These are phyloP conservation scores for Tetheella fluctuosa DNA, from an alignment of 2,888 invertebrate genomes.

Conservation along the genomic window DNA sequence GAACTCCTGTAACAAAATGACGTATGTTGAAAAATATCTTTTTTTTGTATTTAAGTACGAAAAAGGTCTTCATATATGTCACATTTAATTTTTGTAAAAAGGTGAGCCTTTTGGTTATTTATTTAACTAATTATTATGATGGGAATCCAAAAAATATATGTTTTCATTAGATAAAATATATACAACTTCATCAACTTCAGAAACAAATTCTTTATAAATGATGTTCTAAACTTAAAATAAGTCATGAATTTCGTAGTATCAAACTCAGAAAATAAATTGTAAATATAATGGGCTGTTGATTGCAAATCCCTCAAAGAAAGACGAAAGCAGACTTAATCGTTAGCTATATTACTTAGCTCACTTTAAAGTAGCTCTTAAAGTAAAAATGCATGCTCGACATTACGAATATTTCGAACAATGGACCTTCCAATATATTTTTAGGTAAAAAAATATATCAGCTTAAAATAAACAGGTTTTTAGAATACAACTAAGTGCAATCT, in stretches of 20 bases:
- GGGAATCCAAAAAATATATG: no score
- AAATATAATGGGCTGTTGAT: background rate
- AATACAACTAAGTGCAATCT: background rate
- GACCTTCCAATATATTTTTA: background rate
- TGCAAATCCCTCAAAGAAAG: background rate
- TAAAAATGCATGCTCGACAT: background rate
- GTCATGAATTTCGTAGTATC: background rate
- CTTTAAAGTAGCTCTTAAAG: background rate
- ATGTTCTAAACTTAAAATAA: background rate
- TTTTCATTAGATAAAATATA: no score
- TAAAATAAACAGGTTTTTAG: background rate
- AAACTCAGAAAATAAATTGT: background rate
- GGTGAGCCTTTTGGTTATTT: no score
- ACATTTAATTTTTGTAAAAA: no score
- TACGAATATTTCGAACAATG: background rate
- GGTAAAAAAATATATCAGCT: background rate
- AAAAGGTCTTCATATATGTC: no score
- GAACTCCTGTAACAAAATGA: conserved; percentile 83
- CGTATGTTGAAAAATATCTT: background rate
- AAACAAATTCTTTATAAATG: background rate
- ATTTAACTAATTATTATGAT: no score
- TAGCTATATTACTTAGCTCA: background rate
- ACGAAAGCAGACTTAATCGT: background rate
- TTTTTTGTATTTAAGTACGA: background rate
- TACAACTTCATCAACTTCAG: background rate